Percentiles rank a stretch among this genome's conserved stretches.
Evolutionary conservation across 2,888 invertebrate species (phyloP).

Genomic region (Hyposoter didymator): DNA sequence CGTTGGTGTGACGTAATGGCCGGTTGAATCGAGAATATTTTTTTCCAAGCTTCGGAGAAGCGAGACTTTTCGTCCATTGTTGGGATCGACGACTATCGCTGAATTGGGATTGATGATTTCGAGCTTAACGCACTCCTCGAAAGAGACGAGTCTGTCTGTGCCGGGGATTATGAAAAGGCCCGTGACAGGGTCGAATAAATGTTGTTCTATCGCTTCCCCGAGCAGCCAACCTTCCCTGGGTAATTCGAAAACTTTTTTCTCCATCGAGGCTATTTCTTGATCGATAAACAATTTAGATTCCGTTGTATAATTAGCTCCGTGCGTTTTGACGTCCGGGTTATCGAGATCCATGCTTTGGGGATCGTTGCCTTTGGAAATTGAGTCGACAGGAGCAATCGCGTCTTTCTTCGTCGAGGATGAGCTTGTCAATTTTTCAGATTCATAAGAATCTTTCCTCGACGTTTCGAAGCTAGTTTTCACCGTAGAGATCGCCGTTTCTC

Average conservation of each 20-base stretch:
- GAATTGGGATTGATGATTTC: conserved; percentile 94
- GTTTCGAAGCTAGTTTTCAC: conserved; percentile 32
- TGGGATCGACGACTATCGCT: conserved; percentile 92
- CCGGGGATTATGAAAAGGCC: conserved; percentile 95
- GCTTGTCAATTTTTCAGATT: conserved; percentile 36
- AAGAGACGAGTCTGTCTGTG: conserved; percentile 92
- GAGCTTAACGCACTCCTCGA: conserved; percentile 94
- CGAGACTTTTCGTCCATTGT: conserved; percentile 88
- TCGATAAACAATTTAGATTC: conserved; percentile 70
- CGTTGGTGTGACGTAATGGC: conserved; percentile 88
- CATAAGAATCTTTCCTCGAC: conserved; percentile 27
- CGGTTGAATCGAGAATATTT: conserved; percentile 91
- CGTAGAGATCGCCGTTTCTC: conserved; percentile 26
- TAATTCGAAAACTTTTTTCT: conserved; percentile 90
- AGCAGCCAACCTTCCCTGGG: conserved; percentile 94
- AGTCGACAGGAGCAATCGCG: conserved; percentile 25
- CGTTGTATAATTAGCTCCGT: conserved; percentile 64
- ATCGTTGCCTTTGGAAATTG: conserved; percentile 1
- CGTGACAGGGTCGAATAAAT: conserved; percentile 92
- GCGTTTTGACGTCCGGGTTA: conserved; percentile 22
- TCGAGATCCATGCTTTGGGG: conserved; percentile 33
- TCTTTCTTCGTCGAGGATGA: conserved; percentile 63
- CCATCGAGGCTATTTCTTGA: conserved; percentile 83
- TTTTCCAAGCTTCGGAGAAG: conserved; percentile 91
- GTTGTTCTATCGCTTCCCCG: conserved; percentile 92